These are phyloP conservation scores for Characodon lateralis DNA, from an alignment of 2,797 vertebrate species.

Conservation along the genomic window DNA sequence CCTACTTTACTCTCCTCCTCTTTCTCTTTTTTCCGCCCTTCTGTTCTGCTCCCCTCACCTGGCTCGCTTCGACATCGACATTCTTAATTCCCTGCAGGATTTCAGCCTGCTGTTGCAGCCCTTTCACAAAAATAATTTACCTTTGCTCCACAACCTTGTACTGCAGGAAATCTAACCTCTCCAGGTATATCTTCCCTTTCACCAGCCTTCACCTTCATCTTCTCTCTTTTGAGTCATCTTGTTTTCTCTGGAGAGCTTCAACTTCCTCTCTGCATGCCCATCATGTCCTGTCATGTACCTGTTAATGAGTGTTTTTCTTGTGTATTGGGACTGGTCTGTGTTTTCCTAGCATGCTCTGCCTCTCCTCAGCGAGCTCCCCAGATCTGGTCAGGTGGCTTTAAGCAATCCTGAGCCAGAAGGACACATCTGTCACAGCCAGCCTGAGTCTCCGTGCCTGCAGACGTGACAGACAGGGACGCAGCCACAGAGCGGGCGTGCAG, in stretches of 20 bases:
- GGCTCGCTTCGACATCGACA: constrained; percentile 21
- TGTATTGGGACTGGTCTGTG: constrained; percentile 12
- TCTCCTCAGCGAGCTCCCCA: constrained; percentile 14
- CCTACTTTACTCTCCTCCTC: constrained; percentile 63
- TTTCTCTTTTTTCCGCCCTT: constrained; percentile 7
- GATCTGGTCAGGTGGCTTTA: constrained; percentile 36
- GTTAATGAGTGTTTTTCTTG: background rate
- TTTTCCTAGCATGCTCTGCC: constrained; percentile 12
- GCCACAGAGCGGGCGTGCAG: constrained; percentile 30
- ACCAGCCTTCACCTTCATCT: constrained; percentile 38
- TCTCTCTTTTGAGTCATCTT: constrained; percentile 29
- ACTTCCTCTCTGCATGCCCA: constrained; percentile 32
- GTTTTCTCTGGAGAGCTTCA: constrained; percentile 30
- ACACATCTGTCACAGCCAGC: constrained; percentile 60
- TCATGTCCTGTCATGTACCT: constrained; percentile 18
- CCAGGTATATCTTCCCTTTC: constrained; percentile 2
- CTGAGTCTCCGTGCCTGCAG: constrained; percentile 32
- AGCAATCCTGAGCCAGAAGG: constrained; percentile 29
- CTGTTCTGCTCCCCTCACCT: constrained; percentile 46
- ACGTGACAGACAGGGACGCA: constrained; percentile 32
- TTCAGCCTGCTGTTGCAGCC: constrained; percentile 54
- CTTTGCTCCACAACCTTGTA: constrained; percentile 10
- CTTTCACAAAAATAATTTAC: constrained; percentile 25
- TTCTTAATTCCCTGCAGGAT: constrained; percentile 45
- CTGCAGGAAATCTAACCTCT: constrained; percentile 11